A percentile compares a stretch with the other conserved stretches of the same genome.
These are phyloP conservation scores for Nephrotoma guestfalica DNA, from an alignment of 2,888 invertebrate genomes.

Conservation along the genomic window DNA sequence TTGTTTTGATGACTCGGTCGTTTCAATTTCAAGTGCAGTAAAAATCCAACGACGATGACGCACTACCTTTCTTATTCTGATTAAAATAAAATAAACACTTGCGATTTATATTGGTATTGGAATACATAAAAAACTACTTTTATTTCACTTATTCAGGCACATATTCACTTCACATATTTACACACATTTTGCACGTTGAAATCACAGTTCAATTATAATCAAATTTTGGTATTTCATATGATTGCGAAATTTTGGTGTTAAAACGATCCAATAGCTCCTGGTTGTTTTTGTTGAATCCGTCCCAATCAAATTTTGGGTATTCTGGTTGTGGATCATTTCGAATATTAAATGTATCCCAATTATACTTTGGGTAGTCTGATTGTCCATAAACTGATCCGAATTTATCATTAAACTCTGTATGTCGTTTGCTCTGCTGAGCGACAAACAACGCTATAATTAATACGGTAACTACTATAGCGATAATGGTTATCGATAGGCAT, in stretches of 20 bases:
- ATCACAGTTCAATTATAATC: neutral
- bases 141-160: neutral
- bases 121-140: neutral
- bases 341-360: neutral
- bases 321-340: neutral
- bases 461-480: neutral
- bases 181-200: neutral
- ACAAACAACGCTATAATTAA: too few relatives aligned
- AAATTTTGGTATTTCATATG: neutral
- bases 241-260: neutral
- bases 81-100: neutral
- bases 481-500: neutral
- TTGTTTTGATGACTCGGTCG: neutral
- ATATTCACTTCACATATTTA: neutral
- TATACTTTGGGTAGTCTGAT: neutral
- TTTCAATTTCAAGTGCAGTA: neutral
- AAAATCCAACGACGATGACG: neutral
- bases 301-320: neutral
- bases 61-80: neutral
- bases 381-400: neutral
- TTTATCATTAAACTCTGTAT: neutral
- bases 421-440: neutral
- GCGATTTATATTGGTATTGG: neutral
- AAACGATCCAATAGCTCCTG: neutral
- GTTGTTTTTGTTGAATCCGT: neutral